Evolutionary conservation across 2,797 vertebrate genomes (phyloP).

Genomic region (Pygocentrus nattereri): DNA sequence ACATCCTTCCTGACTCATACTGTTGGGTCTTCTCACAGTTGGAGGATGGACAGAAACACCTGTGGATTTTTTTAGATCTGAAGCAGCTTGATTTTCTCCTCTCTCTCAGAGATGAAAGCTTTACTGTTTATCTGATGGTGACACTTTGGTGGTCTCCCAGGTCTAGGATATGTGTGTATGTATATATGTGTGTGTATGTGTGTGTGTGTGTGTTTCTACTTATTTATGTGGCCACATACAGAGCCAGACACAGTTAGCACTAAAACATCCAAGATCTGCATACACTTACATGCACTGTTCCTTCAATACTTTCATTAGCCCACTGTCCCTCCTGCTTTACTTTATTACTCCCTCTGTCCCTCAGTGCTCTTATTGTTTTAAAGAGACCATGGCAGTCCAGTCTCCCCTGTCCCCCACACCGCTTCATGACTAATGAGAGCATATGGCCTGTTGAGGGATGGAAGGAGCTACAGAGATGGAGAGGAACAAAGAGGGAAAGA

Average conservation of each 20-base stretch:
- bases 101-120: no score
- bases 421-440: neutral
- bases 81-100: no score
- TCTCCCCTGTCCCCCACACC: neutral
- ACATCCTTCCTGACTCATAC: no score
- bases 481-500: neutral
- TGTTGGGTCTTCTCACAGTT: no score
- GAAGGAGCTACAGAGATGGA: neutral
- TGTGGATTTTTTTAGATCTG: no score
- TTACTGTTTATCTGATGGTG: no score
- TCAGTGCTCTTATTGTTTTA: conserved; percentile 17
- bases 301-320: neutral
- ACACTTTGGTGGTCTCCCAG: no score
- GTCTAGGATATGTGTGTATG: no score
- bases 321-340: neutral
- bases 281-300: neutral
- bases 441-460: neutral
- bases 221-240: no score
- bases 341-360: conserved; percentile 12
- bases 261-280: neutral
- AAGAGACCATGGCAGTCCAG: neutral
- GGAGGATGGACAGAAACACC: no score
- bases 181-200: no score
- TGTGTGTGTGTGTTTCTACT: no score
- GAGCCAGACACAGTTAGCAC: neutral